These are phyloP conservation scores for Cisticola juncidis DNA, from an alignment of 2,113 vertebrate genomes.

Conservation along the genomic window DNA sequence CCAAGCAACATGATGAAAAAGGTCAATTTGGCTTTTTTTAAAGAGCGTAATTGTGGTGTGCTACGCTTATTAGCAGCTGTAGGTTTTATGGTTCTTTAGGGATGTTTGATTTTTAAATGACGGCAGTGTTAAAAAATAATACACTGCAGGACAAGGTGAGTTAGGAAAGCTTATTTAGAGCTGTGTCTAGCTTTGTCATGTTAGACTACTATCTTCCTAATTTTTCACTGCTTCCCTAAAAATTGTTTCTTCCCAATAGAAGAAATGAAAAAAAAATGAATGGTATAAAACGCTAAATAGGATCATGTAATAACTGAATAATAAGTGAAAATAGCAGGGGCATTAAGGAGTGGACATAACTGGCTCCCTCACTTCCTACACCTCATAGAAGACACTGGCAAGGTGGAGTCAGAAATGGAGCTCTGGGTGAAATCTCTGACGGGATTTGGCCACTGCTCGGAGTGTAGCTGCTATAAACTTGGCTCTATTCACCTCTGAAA, in stretches of 20 bases:
- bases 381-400: background rate
- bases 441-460: background rate
- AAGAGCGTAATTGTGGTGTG: conserved; percentile 59
- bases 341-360: background rate
- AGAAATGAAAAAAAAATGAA: background rate
- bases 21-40: conserved; percentile 72
- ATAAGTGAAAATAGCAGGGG: background rate
- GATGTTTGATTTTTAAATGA: conserved; percentile 64
- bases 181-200: background rate
- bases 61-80: conserved; percentile 69
- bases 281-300: background rate
- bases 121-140: conserved; percentile 23
- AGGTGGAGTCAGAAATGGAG: background rate
- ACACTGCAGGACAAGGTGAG: conserved; percentile 21
- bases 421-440: background rate
- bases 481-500: background rate
- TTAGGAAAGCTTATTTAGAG: conserved; percentile 23
- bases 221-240: background rate
- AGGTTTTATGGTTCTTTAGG: conserved; percentile 65
- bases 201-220: background rate
- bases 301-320: background rate
- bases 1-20: conserved; percentile 71
- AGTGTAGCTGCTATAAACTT: background rate
- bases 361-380: background rate
- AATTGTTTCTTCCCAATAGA: background rate